Evolutionary conservation across 2,888 invertebrate genomes (phyloP), one percentile per base, ranked within the genome.

Genomic region (Smittia aterrima): DNA sequence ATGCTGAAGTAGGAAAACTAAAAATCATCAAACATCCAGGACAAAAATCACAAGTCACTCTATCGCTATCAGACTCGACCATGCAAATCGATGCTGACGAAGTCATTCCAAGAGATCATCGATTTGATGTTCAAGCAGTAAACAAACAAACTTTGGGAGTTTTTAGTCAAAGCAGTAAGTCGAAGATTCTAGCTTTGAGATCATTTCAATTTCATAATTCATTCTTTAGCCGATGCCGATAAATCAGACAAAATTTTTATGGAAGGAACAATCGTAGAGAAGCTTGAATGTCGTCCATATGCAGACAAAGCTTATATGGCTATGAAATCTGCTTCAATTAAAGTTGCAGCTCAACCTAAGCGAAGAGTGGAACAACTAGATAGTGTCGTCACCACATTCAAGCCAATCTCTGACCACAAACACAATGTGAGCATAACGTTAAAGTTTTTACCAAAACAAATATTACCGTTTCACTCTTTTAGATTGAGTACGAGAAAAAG

Each of bases 211-310:
- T n/a, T n/a, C n/a, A n/a, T 22, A 4, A 47, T 22, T 58, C 22
- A 18, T 58, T 40, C 16, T 41, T 9, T 86, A 80, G 85, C 87
- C 1, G 90, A 90, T 81, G 83, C 89, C 47, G 87, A 90, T 64
- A 85, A 90, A 58, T 90, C 92, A 41, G 93, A 93, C 79, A 94
- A 94, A 80, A 84, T 96, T 2, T 90, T 88, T 76, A 90, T 98
- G 88, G 96, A 96, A 83, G 98, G 98, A 0, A 89, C 93, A 80
- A 96, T 98, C 79, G 95, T 95, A n/a, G 96, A 97, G 81, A 93
- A 96, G 81, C 85, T 97, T 38, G 98, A 98, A 84, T 98, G 97
- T 81, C 87, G 93, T 64, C 96, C 96, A 0, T 90, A 91, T 80
- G 93, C 92, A 27, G 94, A 96, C 80, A 89, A 85, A 76, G 92